Base-by-base conservation (phyloP, 1,140 invertebrate species). In the Drosophila quadrilineata region DNA sequence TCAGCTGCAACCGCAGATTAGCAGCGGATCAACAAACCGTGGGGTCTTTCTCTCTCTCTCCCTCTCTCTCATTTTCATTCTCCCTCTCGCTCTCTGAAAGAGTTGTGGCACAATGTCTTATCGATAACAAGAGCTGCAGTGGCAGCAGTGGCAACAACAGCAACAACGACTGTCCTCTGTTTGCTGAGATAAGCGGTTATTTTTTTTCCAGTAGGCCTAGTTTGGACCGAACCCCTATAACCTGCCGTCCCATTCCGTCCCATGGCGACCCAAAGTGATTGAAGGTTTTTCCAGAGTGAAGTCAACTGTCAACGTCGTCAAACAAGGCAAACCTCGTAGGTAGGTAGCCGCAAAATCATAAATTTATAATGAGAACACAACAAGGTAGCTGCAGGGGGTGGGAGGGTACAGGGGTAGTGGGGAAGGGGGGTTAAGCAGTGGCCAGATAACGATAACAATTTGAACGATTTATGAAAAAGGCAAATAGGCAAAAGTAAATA, bases 401-500 rank as follows among this genome's bases (percentile, higher is more conserved):
- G 5, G 31, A 35, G 36, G 36, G 36, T 26, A 57, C 50, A 69
- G 64, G 64, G 68, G 64, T 53, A 41, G 57, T 40, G 43, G 62
- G 46, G 9, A 5, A n/a, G n/a, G 6, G 17, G n/a, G 38, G 50
- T 57, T 17, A 80, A 80, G 75, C 67, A 80, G 1, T 26, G 8
- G 26, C 10, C 4, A 60, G 73, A 73, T 84, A 82, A 52, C 64
- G 68, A 73, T 70, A 77, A 48, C 49, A 58, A n/a, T 73, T 85
- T 71, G 73, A 84, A 84, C 77, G 79, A 84, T 84, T 84, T 84
- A 85, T 77, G 73, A 19, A 0, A n/a, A 24, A 54, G 48, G 49
- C 50, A 70, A 60, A 53, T 53, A 54, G 29, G 36, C 35, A 38
- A 59, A 40, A 19, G 35, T 52, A 74, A 79, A 74, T 58, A 63